Conservation (phyloP, 2,888 invertebrate species). For the Meandrusa payeni region DNA sequence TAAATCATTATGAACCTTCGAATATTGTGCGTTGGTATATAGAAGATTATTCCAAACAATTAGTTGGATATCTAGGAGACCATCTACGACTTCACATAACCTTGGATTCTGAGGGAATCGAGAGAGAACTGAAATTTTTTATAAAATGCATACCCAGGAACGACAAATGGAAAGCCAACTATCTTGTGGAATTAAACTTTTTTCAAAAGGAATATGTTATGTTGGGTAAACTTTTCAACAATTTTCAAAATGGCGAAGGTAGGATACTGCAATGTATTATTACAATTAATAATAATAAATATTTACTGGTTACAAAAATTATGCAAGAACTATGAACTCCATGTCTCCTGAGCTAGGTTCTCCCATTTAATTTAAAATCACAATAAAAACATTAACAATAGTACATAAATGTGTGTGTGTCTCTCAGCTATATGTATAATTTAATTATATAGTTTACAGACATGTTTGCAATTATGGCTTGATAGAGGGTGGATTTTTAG, state of each 20-base stretch:
- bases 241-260: constrained; percentile 52
- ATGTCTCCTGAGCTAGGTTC: too few relatives aligned
- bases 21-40: constrained; percentile 43
- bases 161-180: constrained; percentile 65
- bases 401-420: too few relatives aligned
- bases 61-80: constrained; percentile 64
- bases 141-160: constrained; percentile 81
- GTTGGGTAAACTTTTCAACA: constrained; percentile 51
- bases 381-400: too few relatives aligned
- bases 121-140: constrained; percentile 64
- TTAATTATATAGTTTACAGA: too few relatives aligned
- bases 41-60: constrained; percentile 47
- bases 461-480: too few relatives aligned
- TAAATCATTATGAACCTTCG: constrained; percentile 38
- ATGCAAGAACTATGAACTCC: too few relatives aligned
- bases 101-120: constrained; percentile 39
- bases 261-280: constrained; percentile 26
- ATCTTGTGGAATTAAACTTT: constrained; percentile 50
- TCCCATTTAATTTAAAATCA: too few relatives aligned
- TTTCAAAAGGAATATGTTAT: constrained; percentile 60
- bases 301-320: too few relatives aligned
- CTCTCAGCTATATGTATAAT: too few relatives aligned
- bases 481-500: too few relatives aligned
- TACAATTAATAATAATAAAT: background rate
- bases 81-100: constrained; percentile 47